Evolutionary conservation across 2,888 invertebrate genomes (phyloP).

Genomic region (Apamea crenata): DNA sequence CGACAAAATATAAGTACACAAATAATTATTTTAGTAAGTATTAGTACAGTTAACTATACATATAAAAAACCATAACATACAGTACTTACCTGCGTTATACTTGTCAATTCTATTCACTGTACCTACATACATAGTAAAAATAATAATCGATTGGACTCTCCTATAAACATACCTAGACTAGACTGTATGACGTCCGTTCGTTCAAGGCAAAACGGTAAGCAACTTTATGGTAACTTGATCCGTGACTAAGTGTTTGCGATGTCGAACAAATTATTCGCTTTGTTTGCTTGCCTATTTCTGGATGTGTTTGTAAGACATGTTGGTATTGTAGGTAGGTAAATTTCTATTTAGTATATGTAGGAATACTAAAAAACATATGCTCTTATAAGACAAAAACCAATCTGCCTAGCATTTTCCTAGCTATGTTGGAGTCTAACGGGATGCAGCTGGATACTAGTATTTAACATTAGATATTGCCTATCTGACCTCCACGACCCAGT

Average conservation of each 20-base stretch:
- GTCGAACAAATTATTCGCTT: slow-evolving; percentile 45
- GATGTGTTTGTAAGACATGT: slow-evolving; percentile 4
- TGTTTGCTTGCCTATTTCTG: slow-evolving; percentile 37
- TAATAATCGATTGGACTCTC: slow-evolving; percentile 26
- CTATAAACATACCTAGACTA: slow-evolving; percentile 14
- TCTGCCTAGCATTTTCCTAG: no score
- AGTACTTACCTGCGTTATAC: not conserved
- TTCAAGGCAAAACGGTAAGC: slow-evolving; percentile 41
- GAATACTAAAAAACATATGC: not conserved
- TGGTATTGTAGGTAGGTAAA: not conserved
- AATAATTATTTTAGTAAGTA: no score
- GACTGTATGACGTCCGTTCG: slow-evolving; percentile 37
- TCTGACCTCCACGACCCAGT: no score
- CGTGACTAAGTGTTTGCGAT: slow-evolving; percentile 48
- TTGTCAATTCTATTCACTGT: not conserved
- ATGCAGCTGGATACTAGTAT: no score
- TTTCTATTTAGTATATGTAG: not conserved
- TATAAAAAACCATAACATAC: no score
- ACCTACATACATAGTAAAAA: not conserved
- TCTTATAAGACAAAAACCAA: not conserved
- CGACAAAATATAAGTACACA: not conserved
- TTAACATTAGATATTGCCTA: no score
- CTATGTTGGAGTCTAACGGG: no score
- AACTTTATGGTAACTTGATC: slow-evolving; percentile 48
- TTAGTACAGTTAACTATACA: no score